A percentile compares a stretch with the other conserved stretches of the same genome.
These are phyloP conservation scores for Sarcophilus harrisii DNA, from an alignment of 2,797 vertebrate genomes.

Conservation along the genomic window DNA sequence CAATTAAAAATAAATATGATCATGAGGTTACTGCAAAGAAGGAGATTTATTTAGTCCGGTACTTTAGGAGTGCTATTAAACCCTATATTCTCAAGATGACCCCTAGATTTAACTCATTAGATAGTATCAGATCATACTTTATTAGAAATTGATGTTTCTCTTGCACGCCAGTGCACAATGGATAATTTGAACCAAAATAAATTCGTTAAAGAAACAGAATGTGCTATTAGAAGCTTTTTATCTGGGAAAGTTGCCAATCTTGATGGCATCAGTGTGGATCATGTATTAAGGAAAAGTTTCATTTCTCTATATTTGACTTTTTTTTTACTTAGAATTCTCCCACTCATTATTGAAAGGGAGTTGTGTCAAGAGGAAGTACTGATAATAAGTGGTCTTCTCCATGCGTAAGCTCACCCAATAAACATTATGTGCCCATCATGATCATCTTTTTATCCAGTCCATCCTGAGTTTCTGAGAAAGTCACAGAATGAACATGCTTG, in stretches of 20 bases:
- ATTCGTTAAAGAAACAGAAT: conserved; percentile 63
- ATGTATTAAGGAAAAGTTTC: conserved; percentile 62
- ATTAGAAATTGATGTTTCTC: conserved; percentile 74
- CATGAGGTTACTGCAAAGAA: conserved; percentile 65
- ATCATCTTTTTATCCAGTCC: conserved; percentile 44
- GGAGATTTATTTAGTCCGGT: conserved; percentile 75
- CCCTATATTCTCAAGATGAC: conserved; percentile 67
- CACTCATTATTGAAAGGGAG: conserved; percentile 24
- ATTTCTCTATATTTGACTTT: conserved; percentile 59
- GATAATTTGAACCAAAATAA: conserved; percentile 67
- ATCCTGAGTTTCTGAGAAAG: conserved; percentile 53
- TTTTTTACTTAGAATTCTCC: conserved; percentile 64
- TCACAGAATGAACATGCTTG: neutral
- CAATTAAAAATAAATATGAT: conserved; percentile 81
- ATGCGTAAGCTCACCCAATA: conserved; percentile 41
- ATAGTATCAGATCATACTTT: conserved; percentile 74
- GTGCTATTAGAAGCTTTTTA: conserved; percentile 73
- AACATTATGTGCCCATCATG: neutral
- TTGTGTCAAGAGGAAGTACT: conserved; percentile 30
- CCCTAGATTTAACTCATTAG: conserved; percentile 74
- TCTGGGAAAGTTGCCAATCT: conserved; percentile 76
- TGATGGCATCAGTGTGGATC: conserved; percentile 62
- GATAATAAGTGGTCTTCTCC: conserved; percentile 55
- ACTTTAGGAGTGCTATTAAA: conserved; percentile 71
- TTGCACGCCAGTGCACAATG: conserved; percentile 59